A percentile compares a stretch with the other conserved stretches of the same genome.
Evolutionary conservation across 2,113 vertebrate species (phyloP).

Genomic region (Chloebia gouldiae): DNA sequence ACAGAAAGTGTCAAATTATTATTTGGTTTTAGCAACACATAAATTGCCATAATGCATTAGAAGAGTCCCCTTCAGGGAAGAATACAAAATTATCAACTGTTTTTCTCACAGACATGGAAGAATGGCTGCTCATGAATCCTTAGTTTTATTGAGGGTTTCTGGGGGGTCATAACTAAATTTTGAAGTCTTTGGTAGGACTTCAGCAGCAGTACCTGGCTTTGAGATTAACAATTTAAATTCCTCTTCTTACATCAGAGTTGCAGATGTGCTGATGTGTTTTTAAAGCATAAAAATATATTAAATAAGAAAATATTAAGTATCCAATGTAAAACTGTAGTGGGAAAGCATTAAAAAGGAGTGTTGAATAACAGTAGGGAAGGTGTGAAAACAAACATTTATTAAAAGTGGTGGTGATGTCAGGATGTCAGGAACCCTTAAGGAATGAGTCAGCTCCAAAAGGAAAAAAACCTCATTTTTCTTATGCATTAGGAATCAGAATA

Average conservation of each 20-base stretch:
- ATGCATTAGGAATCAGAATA: neutral
- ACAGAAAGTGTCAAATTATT: neutral
- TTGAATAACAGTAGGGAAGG: neutral
- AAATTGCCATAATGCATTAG: neutral
- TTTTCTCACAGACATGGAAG: neutral
- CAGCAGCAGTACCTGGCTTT: neutral
- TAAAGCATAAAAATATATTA: neutral
- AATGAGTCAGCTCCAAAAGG: neutral
- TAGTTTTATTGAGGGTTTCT: neutral
- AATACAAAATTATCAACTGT: neutral
- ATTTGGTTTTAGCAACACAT: neutral
- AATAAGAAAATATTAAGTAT: neutral
- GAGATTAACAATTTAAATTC: neutral
- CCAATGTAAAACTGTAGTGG: neutral
- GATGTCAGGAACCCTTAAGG: neutral
- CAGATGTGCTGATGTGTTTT: neutral
- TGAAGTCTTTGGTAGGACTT: neutral
- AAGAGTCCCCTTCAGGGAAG: neutral
- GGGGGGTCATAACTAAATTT: neutral
- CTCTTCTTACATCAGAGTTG: neutral
- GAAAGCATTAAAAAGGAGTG: neutral
- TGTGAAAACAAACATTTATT: neutral
- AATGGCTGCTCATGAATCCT: neutral
- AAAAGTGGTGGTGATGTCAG: neutral
- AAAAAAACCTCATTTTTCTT: accelerated